Evolutionary conservation across 2,113 vertebrate genomes (phyloP).

Genomic region (Chloroceryle aenea): DNA sequence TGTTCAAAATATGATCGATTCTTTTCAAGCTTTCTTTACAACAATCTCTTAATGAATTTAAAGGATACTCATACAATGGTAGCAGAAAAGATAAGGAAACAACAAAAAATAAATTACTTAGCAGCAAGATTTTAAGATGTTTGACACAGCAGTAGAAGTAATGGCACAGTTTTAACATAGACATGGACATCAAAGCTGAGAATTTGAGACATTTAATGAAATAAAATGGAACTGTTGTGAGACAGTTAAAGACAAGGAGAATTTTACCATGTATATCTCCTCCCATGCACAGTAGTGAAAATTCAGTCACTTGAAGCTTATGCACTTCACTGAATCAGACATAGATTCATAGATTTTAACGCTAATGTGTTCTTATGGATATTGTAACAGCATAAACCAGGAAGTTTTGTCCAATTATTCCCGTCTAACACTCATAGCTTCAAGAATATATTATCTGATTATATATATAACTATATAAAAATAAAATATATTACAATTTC

Average conservation of each 20-base stretch:
- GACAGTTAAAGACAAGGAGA: neutral
- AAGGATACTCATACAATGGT: neutral
- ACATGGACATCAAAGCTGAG: neutral
- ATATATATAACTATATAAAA: no score
- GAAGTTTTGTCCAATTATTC: neutral
- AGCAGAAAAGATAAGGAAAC: neutral
- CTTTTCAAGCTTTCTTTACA: neutral
- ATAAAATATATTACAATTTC: no score
- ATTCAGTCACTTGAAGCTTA: neutral
- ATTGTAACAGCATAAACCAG: neutral
- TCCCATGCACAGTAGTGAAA: neutral
- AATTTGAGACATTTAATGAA: neutral
- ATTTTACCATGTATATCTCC: neutral
- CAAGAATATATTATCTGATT: neutral
- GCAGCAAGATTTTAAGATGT: neutral
- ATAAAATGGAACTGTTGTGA: neutral
- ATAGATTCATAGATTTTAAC: neutral
- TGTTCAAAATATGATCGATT: neutral
- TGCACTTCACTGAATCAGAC: neutral
- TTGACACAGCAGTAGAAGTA: neutral
- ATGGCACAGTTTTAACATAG: neutral
- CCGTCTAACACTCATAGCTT: neutral
- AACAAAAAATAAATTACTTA: neutral
- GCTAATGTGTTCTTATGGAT: neutral
- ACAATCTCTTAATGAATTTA: neutral